Evolutionary conservation across 1,140 invertebrate genomes (phyloP).

Genomic region (Kradibia gibbosae): DNA sequence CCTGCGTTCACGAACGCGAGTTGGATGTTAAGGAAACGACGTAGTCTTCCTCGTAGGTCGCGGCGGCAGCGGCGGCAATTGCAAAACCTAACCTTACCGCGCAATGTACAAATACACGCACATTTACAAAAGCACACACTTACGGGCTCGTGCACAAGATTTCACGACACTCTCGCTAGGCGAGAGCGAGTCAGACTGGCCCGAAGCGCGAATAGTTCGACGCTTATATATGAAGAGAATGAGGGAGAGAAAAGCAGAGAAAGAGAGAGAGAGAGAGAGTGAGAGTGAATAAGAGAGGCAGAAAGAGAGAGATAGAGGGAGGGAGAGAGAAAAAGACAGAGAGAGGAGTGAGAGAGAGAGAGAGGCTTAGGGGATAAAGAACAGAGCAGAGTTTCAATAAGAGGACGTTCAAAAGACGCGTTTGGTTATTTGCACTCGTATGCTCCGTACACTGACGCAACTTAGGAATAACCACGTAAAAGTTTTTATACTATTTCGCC

Average conservation of each 20-base stretch:
- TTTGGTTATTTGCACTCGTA: slow-evolving; percentile 21
- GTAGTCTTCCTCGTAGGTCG: background rate
- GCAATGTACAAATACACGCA: background rate
- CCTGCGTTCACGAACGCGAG: background rate
- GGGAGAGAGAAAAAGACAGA: background rate
- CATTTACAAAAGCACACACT: background rate
- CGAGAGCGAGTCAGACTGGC: slow-evolving; percentile 66
- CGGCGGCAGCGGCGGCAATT: background rate
- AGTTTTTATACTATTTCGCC: no score
- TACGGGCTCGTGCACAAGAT: slow-evolving; percentile 12
- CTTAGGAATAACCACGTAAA: background rate
- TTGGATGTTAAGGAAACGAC: background rate
- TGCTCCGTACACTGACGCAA: background rate
- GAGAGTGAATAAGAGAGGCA: background rate
- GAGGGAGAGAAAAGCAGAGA: background rate
- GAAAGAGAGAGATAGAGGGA: slow-evolving; percentile 16
- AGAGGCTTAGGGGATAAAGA: background rate
- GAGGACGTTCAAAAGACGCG: slow-evolving; percentile 7
- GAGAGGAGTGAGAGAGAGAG: slow-evolving; percentile 26
- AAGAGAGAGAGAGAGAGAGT: background rate
- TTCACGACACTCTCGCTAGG: slow-evolving; percentile 60
- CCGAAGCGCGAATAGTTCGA: slow-evolving; percentile 61
- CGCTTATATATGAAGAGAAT: slow-evolving; percentile 59
- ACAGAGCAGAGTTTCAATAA: background rate
- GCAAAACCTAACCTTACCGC: slow-evolving; percentile 16